Evolutionary conservation across 2,888 invertebrate genomes (phyloP), one percentile per base, ranked within the genome.

Genomic region (Sceliomorpha sp.): DNA sequence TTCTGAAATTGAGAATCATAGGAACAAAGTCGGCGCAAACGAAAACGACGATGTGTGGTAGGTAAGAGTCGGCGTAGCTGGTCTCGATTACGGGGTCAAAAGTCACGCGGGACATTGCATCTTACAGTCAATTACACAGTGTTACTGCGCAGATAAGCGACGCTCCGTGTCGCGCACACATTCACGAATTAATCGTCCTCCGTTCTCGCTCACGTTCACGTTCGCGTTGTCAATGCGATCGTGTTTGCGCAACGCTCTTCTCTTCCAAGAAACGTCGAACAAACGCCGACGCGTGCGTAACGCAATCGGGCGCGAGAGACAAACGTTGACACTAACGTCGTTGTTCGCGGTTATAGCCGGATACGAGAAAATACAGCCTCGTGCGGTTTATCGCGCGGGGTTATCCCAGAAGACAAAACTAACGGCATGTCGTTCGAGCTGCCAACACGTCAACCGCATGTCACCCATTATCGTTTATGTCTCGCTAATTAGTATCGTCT

Each of bases 401-500:
- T 87, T 87, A 87, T 88, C 87, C 81, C 59, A 76, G 77, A 79
- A 86, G 85, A 86, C 85, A 85, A 84, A 86, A 86, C 84, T 84
- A 84, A 85, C 82, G 78, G 79, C 84, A 70, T 84, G 85, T 86
- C 83, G 73, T 79, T 78, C 64, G 74, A 67, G 63, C 76, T 51
- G 72, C 62, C 56, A 74, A 66, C 75, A 74, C 81, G 83, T 83
- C 85, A 82, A 85, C 84, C 80, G 79, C 80, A 74, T 86, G 84
- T 86, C 83, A 83, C 78, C 80, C 79, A 78, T 86, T 85, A 87
- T 86, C 86, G 78, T 82, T 83, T 85, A 87, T 81, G 81, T 81
- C 80, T 79, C 73, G 77, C 83, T 86, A 88, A 88, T 88, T 88
- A 87, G 87, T 83, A 75, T 78, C 75, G 72, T 72, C 77, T 75